Conservation (phyloP, 2,113 vertebrate species). For the Brachyhypopomus occidentalis region DNA sequence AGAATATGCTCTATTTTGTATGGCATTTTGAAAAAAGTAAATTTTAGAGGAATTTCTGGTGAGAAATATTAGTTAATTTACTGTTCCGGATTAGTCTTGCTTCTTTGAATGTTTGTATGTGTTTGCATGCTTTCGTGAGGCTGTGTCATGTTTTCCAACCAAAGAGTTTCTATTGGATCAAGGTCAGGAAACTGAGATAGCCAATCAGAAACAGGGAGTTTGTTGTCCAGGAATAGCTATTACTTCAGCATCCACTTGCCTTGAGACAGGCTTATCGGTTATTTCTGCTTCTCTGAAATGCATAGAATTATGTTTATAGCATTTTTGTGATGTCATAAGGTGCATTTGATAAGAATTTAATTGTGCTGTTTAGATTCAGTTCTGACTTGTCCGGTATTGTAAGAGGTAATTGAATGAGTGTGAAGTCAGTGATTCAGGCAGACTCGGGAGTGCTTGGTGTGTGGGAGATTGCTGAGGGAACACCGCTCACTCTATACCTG, state of each 20-base stretch:
- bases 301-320: neutral
- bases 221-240: conserved; percentile 10
- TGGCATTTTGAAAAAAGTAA: neutral
- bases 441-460: neutral
- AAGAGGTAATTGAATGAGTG: neutral
- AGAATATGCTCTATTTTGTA: neutral
- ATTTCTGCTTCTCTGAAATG: neutral
- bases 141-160: conserved; percentile 28
- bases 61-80: neutral
- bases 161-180: conserved; percentile 15
- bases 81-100: neutral
- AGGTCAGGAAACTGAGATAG: conserved; percentile 23
- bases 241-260: neutral
- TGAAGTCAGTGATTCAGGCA: neutral
- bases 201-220: neutral
- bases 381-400: neutral
- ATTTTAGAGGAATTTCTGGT: conserved; percentile 6
- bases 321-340: neutral
- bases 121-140: neutral
- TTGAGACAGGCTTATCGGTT: neutral
- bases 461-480: neutral
- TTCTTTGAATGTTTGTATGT: conserved; percentile 36
- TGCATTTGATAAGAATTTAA: neutral
- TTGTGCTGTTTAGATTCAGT: neutral
- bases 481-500: no score